These are phyloP conservation scores for Belonocnema kinseyi DNA, from an alignment of 1,140 invertebrate genomes.

Conservation along the genomic window DNA sequence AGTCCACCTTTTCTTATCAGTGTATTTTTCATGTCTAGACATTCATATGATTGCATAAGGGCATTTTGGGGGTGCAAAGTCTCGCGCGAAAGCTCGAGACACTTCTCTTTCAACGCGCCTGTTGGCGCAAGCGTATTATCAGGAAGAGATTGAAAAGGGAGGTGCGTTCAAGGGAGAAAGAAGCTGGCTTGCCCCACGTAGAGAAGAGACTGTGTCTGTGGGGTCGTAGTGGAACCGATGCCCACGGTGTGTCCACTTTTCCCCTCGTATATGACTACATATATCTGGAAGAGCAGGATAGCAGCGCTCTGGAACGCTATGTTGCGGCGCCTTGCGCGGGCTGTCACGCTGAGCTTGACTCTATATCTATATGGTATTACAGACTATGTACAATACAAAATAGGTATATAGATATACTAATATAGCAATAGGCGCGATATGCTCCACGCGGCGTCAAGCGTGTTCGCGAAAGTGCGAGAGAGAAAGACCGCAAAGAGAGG, in stretches of 20 bases:
- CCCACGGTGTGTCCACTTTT: conserved; percentile 17
- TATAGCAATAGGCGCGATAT: background rate
- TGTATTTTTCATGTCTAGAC: background rate
- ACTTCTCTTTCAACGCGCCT: conserved; percentile 1
- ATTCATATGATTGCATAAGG: conserved; percentile 3
- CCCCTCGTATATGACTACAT: background rate
- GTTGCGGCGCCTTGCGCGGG: conserved; percentile 51
- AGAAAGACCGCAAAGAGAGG: conserved; percentile 11
- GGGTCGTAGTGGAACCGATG: conserved; percentile 45
- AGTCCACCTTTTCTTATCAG: no score
- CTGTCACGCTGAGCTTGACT: conserved; percentile 40
- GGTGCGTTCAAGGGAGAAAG: conserved; percentile 35
- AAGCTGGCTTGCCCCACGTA: conserved; percentile 41
- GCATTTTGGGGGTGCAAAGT: conserved; percentile 17
- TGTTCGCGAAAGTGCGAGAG: conserved; percentile 26
- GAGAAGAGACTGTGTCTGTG: conserved; percentile 41
- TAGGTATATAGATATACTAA: conserved; percentile 13
- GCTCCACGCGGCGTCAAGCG: conserved; percentile 25
- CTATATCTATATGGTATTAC: background rate
- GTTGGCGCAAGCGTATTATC: conserved; percentile 22
- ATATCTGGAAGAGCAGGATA: background rate
- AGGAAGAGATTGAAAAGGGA: conserved; percentile 6
- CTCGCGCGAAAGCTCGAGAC: background rate
- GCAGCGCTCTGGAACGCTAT: conserved; percentile 47
- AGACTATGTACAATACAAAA: no score